A percentile compares a stretch with the other conserved stretches of the same genome.
phyloP scores from a whole-genome alignment of 2,797 vertebrate genomes.

The Odontamblyopus lacepedii region DNA sequence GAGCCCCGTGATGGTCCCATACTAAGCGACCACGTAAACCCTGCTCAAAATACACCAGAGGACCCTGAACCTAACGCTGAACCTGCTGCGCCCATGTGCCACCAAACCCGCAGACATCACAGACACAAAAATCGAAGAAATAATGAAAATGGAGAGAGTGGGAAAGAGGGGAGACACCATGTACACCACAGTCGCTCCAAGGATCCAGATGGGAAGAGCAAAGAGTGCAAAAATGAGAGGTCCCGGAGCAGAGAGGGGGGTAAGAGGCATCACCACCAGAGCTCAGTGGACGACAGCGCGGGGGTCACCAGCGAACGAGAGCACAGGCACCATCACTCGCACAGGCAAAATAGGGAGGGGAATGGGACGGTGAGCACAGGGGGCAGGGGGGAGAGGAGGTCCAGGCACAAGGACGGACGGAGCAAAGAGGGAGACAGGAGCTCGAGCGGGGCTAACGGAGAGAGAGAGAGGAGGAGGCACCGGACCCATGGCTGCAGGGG shows the following conservation, averaged over 20 bases:
- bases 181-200: conserved; percentile 87
- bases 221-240: conserved; percentile 73
- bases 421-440: conserved; percentile 76
- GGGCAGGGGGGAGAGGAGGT: conserved; percentile 74
- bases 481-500: conserved; percentile 74
- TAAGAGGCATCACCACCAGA: conserved; percentile 63
- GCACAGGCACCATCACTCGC: conserved; percentile 81
- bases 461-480: conserved; percentile 80
- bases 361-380: conserved; percentile 74
- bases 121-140: conserved; percentile 73
- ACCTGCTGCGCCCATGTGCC: conserved; percentile 27
- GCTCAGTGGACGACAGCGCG: conserved; percentile 76
- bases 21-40: conserved; percentile 61
- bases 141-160: conserved; percentile 73
- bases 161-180: conserved; percentile 76
- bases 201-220: conserved; percentile 73
- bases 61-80: conserved; percentile 37
- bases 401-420: conserved; percentile 80
- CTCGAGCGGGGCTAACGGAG: conserved; percentile 69
- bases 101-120: conserved; percentile 74
- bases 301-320: conserved; percentile 76
- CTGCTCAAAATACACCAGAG: conserved; percentile 56
- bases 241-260: conserved; percentile 79
- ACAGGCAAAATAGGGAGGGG: conserved; percentile 81
- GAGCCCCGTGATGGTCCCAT: conserved; percentile 73